Base-by-base conservation (phyloP, 2,797 vertebrate genomes). In the Astyanax mexicanus region DNA sequence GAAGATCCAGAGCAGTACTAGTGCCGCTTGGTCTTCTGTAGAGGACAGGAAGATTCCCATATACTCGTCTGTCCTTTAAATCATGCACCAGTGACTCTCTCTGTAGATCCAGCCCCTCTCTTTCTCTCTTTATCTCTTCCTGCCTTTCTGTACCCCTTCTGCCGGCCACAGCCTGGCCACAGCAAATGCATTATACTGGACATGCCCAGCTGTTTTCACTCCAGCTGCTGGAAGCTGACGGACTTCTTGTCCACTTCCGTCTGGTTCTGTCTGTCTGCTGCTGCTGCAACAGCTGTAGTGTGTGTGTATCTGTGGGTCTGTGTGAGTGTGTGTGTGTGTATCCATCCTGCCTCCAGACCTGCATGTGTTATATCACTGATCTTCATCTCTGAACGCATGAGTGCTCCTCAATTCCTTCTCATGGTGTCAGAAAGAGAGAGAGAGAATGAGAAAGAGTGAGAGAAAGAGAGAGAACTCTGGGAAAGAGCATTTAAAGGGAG, bases 21-120 rank as follows among this genome's bases (percentile, higher is more conserved):
- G 75, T 55, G 78, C 85, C 86, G 84, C 83, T 83, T 85, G 89
- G 87, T 80, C 78, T 83, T 83, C 84, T 84, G 83, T 19, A 52
- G 60, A 80, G 84, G 87, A 84, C 86, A 89, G 90, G 89, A 89
- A 93, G 91, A 89, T 93, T 92, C 93, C 90, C 86, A 87, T 91
- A 88, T 87, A 82, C 68, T 75, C 81, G 51, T 88, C 91, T 64
- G 91, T 92, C 82, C 90, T 17, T 29, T n/a, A 37, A 19, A 7
- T 60, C 8, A 5, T 35, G 17, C 57, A 35, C 17, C 32, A 15
- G 27, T 65, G 9, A 27, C 37, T 47, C 27, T 72, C 55, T 61
- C 6, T 15, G n/a, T 23, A 15, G 0, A 9, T 38, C n/a, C 52
- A 37, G 29, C n/a, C n/a, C n/a, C n/a, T n/a, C n/a, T 8, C 66